A percentile compares a stretch with the other conserved stretches of the same genome.
Conservation (phyloP, 2,113 vertebrate genomes). For the Polypterus senegalus region DNA sequence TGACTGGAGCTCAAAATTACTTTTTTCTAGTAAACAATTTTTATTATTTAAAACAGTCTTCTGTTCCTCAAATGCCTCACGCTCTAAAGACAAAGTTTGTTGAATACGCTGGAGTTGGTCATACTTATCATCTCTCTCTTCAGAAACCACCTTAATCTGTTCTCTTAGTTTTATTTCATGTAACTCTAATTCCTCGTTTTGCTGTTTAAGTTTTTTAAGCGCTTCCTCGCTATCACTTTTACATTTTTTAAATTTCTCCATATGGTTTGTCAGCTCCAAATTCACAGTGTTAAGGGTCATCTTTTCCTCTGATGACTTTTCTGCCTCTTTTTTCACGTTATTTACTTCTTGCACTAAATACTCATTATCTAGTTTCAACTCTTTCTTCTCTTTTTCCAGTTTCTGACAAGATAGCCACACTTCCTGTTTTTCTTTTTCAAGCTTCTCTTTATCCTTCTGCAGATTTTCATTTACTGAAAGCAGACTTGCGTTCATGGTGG, state of each 20-base stretch:
- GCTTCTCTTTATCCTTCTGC: constrained; percentile 36
- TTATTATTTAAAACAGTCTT: constrained; percentile 46
- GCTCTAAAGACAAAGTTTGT: constrained; percentile 48
- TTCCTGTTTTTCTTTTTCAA: constrained; percentile 47
- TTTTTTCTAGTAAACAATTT: constrained; percentile 45
- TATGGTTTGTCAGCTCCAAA: constrained; percentile 27
- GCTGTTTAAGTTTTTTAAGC: constrained; percentile 36
- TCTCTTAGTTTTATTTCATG: constrained; percentile 44
- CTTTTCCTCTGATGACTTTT: constrained; percentile 46
- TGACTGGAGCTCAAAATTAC: constrained; percentile 47
- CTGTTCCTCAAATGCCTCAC: constrained; percentile 44
- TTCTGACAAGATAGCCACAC: constrained; percentile 37
- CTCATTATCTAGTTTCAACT: constrained; percentile 36
- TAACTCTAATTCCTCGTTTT: constrained; percentile 37
- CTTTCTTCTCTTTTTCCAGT: constrained; percentile 38
- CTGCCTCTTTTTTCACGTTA: constrained; percentile 36
- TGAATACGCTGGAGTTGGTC: constrained; percentile 52
- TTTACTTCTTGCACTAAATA: constrained; percentile 41
- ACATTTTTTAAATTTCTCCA: constrained; percentile 47
- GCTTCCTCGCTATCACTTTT: constrained; percentile 30
- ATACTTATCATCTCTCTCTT: constrained; percentile 53
- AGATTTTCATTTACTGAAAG: constrained; percentile 52
- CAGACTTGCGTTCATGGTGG: constrained; percentile 46
- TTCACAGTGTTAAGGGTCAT: constrained; percentile 35
- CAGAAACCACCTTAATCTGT: constrained; percentile 50